Percentiles rank a stretch among this genome's conserved stretches.
Conservation (phyloP, 2,797 vertebrate genomes). For the Allobates femoralis region DNA sequence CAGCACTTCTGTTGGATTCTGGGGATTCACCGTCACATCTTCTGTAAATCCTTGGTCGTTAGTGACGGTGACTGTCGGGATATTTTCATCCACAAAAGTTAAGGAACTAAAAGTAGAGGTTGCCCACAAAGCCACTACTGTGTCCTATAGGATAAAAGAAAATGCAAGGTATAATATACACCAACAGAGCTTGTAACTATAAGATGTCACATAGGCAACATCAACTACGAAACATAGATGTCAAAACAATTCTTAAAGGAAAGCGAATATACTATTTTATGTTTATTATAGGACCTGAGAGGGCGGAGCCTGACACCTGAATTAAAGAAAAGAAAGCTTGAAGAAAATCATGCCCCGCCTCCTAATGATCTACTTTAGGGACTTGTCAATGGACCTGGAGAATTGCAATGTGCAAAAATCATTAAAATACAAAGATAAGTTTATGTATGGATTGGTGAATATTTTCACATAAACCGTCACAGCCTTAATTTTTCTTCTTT, state of each 20-base stretch:
- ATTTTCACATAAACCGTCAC: no score
- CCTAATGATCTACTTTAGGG: neutral
- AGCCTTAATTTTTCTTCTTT: no score
- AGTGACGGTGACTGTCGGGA: neutral
- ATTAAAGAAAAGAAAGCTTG: no score
- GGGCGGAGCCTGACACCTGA: no score
- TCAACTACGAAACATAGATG: neutral
- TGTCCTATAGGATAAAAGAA: conserved; percentile 15
- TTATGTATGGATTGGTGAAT: no score
- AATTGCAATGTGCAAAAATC: no score
- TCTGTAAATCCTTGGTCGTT: neutral
- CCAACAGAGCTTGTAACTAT: neutral
- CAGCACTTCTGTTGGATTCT: conserved; percentile 7
- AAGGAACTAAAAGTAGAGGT: neutral
- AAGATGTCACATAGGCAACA: neutral
- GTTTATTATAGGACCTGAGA: no score
- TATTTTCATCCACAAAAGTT: neutral
- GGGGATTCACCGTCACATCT: neutral
- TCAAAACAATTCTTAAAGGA: neutral
- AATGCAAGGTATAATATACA: neutral
- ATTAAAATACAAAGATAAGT: no score
- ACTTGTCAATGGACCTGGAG: neutral
- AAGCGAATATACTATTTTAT: no score
- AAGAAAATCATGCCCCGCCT: neutral
- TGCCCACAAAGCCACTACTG: neutral